Conservation (phyloP, 2,888 invertebrate species). For the Limnephilus auricula region DNA sequence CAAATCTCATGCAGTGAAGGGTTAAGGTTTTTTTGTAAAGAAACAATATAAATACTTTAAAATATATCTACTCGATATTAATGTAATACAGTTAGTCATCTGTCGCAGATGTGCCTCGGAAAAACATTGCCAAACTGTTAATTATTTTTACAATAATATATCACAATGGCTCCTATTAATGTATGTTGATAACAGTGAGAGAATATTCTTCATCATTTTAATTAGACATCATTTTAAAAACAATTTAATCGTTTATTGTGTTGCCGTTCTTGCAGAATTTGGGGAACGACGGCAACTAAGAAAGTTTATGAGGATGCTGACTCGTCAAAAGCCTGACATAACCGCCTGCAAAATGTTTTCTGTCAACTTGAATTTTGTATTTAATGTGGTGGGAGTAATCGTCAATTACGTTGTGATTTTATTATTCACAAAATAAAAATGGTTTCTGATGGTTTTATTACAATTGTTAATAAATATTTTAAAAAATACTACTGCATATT, state of each 20-base stretch:
- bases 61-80: no score
- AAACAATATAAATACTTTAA: no score
- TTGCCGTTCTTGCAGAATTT: not conserved
- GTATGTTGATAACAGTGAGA: no score
- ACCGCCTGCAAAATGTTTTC: conserved; percentile 43
- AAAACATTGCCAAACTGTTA: no score
- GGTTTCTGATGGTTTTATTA: no score
- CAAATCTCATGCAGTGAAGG: no score
- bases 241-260: not conserved
- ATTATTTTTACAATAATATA: not conserved
- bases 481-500: no score
- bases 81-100: no score
- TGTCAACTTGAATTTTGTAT: conserved; percentile 8
- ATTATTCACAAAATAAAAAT: not conserved
- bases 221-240: not conserved
- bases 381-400: not conserved
- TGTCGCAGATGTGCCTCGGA: no score
- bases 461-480: no score
- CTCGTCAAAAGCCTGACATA: not conserved
- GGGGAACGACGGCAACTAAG: not conserved
- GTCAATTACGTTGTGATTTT: conserved; percentile 26
- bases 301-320: conserved; percentile 4
- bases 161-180: not conserved
- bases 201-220: not conserved
- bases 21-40: no score